Conservation (phyloP, 2,113 vertebrate genomes). For the Hyperoodon ampullatus region DNA sequence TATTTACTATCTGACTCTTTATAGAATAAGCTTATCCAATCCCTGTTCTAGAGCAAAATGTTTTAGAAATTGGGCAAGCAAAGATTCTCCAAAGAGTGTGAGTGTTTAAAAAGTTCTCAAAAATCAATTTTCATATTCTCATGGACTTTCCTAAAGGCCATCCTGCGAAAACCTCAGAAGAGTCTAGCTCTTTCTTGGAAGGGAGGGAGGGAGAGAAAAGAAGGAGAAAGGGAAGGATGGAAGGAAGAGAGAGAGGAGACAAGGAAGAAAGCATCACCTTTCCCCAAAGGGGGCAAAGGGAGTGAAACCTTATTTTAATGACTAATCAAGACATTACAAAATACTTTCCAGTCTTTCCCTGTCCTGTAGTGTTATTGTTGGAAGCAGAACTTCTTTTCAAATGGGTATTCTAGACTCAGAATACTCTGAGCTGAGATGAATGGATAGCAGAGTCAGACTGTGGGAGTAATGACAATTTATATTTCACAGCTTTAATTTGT, state of each 20-base stretch:
- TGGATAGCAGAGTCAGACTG: not conserved
- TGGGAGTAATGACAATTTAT: not conserved
- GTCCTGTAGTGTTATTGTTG: not conserved
- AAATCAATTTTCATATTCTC: not conserved
- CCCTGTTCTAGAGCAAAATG: not conserved
- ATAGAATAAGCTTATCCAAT: not conserved
- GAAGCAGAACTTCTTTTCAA: not conserved
- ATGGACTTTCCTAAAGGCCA: not conserved
- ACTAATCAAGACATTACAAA: not conserved
- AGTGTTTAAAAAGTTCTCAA: not conserved
- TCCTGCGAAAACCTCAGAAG: not conserved
- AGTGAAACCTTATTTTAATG: not conserved
- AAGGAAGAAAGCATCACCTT: not conserved
- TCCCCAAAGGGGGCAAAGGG: not conserved
- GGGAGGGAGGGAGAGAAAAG: no score
- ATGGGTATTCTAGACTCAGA: not conserved
- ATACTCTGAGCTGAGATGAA: not conserved
- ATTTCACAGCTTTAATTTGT: not conserved
- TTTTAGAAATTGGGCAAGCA: not conserved
- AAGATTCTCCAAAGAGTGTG: not conserved
- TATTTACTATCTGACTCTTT: not conserved
- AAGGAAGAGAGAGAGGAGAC: no score
- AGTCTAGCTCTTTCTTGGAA: not conserved
- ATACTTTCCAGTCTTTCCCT: not conserved
- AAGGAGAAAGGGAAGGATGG: accelerated